phyloP scores from a whole-genome alignment of 2,113 vertebrate genomes.

The Urocolius indicus region DNA sequence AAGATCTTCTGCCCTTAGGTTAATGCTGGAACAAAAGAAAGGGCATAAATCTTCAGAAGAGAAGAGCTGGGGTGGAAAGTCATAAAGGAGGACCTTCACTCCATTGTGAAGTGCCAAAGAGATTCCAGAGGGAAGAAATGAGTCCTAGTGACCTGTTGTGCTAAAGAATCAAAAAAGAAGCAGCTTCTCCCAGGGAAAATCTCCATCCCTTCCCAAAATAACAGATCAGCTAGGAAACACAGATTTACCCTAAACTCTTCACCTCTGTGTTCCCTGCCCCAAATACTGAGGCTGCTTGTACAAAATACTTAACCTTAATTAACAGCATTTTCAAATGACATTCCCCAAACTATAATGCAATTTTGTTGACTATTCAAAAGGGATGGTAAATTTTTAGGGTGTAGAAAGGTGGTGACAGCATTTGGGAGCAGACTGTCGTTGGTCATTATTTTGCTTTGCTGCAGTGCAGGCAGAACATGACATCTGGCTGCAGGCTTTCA shows the following conservation, averaged over 20 bases:
- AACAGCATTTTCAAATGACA: not conserved
- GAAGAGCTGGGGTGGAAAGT: not conserved
- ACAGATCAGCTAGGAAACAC: not conserved
- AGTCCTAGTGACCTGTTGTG: not conserved
- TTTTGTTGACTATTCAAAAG: not conserved
- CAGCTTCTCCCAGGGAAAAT: not conserved
- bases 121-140: not conserved
- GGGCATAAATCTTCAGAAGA: not conserved
- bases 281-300: not conserved
- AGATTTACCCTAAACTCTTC: not conserved
- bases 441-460: not conserved
- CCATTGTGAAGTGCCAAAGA: not conserved
- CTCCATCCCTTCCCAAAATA: not conserved
- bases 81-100: not conserved
- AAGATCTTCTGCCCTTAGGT: not conserved
- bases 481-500: not conserved
- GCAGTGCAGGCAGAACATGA: fast-evolving
- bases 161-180: not conserved
- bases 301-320: not conserved
- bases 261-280: fast-evolving
- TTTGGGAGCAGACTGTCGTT: not conserved
- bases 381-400: not conserved
- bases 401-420: not conserved
- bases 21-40: fast-evolving
- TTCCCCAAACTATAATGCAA: not conserved